phyloP scores from a whole-genome alignment of 2,888 invertebrate genomes.

The Mactromeris polynyma region DNA sequence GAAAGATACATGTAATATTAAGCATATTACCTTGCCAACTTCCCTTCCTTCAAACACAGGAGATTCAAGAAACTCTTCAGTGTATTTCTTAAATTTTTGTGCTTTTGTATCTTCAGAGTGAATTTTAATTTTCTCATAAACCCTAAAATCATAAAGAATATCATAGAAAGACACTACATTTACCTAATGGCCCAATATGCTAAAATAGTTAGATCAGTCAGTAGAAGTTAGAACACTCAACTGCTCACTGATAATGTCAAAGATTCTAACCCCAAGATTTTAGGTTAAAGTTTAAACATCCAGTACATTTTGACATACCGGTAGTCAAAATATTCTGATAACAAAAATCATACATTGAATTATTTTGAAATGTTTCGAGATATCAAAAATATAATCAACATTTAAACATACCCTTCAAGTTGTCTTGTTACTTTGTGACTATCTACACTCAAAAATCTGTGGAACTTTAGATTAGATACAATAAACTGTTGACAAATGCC shows the following conservation, averaged over 20 bases:
- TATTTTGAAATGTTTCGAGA: too few relatives aligned
- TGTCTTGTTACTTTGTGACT: constrained; percentile 83
- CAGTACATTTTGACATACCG: too few relatives aligned
- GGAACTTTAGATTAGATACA: constrained; percentile 83
- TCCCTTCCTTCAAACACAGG: constrained; percentile 78
- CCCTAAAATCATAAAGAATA: constrained; percentile 65
- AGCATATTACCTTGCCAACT: constrained; percentile 76
- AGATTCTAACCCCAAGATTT: too few relatives aligned
- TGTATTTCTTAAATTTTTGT: constrained; percentile 72
- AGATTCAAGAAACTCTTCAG: constrained; percentile 76
- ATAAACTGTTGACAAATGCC: constrained; percentile 82
- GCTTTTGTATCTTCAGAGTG: constrained; percentile 83
- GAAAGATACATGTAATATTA: neutral
- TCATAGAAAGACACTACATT: neutral
- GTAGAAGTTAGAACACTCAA: too few relatives aligned
- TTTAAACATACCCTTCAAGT: constrained; percentile 82
- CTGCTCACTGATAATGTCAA: too few relatives aligned
- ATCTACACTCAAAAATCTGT: constrained; percentile 84
- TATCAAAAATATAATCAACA: too few relatives aligned
- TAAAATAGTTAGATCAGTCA: too few relatives aligned
- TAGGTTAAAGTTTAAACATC: too few relatives aligned
- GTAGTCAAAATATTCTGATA: too few relatives aligned
- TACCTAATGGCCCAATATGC: too few relatives aligned
- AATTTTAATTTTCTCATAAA: constrained; percentile 82
- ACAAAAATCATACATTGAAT: too few relatives aligned